Evolutionary conservation across 1,140 invertebrate species (phyloP), one percentile per base, ranked within the genome.

Genomic region (Babylonia areolata): DNA sequence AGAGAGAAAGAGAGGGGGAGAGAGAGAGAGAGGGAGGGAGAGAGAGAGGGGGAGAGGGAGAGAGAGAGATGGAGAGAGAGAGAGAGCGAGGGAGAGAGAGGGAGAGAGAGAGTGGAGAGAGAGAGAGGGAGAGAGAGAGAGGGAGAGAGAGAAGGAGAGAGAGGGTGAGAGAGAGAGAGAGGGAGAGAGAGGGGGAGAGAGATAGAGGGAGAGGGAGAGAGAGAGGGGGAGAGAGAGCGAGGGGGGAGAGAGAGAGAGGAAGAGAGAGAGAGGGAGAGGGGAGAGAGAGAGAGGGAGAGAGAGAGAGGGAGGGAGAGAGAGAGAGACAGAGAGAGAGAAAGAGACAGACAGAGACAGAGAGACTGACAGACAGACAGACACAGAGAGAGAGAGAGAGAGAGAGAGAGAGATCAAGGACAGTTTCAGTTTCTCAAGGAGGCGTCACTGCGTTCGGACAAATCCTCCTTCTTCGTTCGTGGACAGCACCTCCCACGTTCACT

Each of bases 201-300:
- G 75, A 39, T 17, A 78, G 75, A 42, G 40, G 31, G 40, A 78
- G 75, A 42, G 35, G 33, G 33, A 39, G 40, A 39, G 75, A 78
- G 20, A 12, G 5, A 78, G 40, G 28, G 75, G 33, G 75, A 42
- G 40, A 78, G 75, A 78, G 35, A 39, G 40, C 0, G 75, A 42
- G 40, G 28, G 75, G 33, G 75, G 75, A 78, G 75, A 78, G 35
- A 78, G 40, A 42, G 75, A 42, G 75, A 42, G 75, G 28, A 15
- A 39, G 40, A 78, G 40, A 42, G 75, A 39, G 40, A 42, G 40
- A 39, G 75, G 33, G 75, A 39, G 75, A 42, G 35, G 33, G 51
- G 31, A 35, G 31, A 20, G 31, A 54, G 42, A 78, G 75, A n/a
- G 58, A n/a, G 58, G 28, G 58, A 64, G 58, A 64, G 58, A 64